Base-by-base conservation (phyloP, 2,113 vertebrate genomes). In the Pseudopipra pipra region DNA sequence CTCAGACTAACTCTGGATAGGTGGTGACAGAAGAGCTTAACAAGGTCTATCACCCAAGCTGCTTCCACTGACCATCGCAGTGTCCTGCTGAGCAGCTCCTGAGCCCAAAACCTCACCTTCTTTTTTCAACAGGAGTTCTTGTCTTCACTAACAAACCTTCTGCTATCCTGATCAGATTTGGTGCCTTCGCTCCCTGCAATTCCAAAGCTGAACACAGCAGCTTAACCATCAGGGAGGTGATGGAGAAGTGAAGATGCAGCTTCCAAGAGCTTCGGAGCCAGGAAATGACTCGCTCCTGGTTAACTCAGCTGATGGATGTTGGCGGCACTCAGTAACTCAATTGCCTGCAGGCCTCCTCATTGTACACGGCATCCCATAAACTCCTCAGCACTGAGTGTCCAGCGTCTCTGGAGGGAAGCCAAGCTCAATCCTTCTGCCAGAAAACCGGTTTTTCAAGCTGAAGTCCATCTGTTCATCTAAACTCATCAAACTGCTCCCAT, bases 401-500 rank as follows among this genome's bases (percentile, higher is more conserved):
- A 72, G 81, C 25, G 49, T 30, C 85, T 72, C 82, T 95, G 92
- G 90, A 96, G 78, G 44, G 74, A 85, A 75, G 93, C 93, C 92
- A 95, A 94, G 71, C 27, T 86, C 58, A 43, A 41, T 6, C 30
- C 56, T 87, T 84, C 43, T 58, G 91, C 89, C 95, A 93, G 70
- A 65, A 75, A 82, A 65, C 11, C 61, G 49, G 56, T 89, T 91
- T 91, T 85, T 82, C 92, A 87, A 91, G 77, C 90, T 74, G 20
- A 93, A 91, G 87, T 81, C 87, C 92, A 91, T 82, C 95, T 95
- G 93, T 67, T 72, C 11, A 2, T 82, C 77, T 67, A 75, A 93
- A 91, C 6, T 44, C 76, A 87, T 77, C 89, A 66, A 77, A 84
- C 47, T 23, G 68, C 84, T 92, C 87, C 61, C 5, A 3, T 54